These are phyloP conservation scores for Tauraco hartlaubi DNA, from an alignment of 2,797 vertebrate genomes.

Conservation along the genomic window DNA sequence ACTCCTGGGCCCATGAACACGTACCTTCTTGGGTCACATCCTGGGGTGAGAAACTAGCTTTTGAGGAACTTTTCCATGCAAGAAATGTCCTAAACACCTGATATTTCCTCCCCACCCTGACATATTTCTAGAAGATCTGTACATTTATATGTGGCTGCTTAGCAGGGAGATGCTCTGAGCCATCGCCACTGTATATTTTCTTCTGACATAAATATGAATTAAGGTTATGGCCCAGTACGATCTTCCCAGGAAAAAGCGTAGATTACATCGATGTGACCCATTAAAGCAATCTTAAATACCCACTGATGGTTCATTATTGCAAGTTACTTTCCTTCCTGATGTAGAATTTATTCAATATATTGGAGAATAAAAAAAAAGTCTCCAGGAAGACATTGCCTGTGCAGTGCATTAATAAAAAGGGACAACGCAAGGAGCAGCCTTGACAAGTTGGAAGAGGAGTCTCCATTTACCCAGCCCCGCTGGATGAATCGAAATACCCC, in stretches of 20 bases:
- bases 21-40: neutral
- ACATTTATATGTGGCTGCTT: neutral
- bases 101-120: neutral
- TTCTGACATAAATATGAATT: conserved; percentile 47
- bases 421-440: neutral
- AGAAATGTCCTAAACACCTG: neutral
- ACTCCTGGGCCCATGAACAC: neutral
- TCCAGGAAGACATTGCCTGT: neutral
- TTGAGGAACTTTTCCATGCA: neutral
- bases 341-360: conserved; percentile 54
- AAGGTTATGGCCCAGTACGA: conserved; percentile 15
- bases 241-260: conserved; percentile 40
- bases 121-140: neutral
- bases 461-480: neutral
- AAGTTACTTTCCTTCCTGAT: conserved; percentile 43
- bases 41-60: neutral
- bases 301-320: conserved; percentile 50
- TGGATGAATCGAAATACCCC: neutral
- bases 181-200: neutral
- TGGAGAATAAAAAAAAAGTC: neutral
- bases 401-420: neutral
- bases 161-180: neutral
- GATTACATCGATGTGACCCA: conserved; percentile 45
- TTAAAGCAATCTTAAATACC: conserved; percentile 55
- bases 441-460: neutral